Conservation (phyloP, 37 sponge, comb jelly and placozoan genomes). For the Chondrilla cf. caribensis region DNA sequence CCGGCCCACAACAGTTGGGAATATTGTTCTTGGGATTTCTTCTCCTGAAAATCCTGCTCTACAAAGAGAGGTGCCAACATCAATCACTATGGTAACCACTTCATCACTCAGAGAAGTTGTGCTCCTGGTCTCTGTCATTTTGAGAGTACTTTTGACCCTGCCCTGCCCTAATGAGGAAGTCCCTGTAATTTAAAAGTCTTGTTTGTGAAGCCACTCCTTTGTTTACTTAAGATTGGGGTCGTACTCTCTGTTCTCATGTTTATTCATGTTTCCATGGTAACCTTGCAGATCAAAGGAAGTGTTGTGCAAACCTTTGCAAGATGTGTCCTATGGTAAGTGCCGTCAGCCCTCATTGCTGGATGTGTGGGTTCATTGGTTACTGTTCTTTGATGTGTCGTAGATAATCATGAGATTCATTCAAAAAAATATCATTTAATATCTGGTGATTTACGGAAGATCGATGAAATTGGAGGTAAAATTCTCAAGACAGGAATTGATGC, state of each 20-base stretch:
- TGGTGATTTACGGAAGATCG: constrained; percentile 39
- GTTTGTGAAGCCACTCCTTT: background rate
- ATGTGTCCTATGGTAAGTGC: too few species aligned
- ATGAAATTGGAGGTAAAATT: constrained; percentile 35
- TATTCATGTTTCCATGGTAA: too few species aligned
- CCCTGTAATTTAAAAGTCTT: background rate
- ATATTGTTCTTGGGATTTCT: constrained; percentile 96
- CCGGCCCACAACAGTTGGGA: constrained; percentile 96
- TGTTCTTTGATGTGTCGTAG: background rate
- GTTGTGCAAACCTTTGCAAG: too few species aligned
- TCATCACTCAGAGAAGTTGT: constrained; percentile 52
- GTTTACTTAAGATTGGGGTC: too few species aligned
- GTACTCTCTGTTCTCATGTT: too few species aligned
- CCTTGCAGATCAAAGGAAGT: too few species aligned
- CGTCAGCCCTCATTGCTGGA: too few species aligned
- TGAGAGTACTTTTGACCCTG: background rate
- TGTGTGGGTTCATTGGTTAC: too few species aligned
- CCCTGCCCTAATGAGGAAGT: background rate
- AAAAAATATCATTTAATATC: constrained; percentile 49
- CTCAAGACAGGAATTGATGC: constrained; percentile 42
- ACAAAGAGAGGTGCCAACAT: constrained; percentile 97
- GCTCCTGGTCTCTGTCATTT: background rate
- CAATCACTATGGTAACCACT: constrained; percentile 93
- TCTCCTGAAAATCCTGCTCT: constrained; percentile 99
- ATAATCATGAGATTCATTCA: constrained; percentile 39